phyloP scores from a whole-genome alignment of 2,888 invertebrate genomes.

The Pantelozetes paolii region DNA sequence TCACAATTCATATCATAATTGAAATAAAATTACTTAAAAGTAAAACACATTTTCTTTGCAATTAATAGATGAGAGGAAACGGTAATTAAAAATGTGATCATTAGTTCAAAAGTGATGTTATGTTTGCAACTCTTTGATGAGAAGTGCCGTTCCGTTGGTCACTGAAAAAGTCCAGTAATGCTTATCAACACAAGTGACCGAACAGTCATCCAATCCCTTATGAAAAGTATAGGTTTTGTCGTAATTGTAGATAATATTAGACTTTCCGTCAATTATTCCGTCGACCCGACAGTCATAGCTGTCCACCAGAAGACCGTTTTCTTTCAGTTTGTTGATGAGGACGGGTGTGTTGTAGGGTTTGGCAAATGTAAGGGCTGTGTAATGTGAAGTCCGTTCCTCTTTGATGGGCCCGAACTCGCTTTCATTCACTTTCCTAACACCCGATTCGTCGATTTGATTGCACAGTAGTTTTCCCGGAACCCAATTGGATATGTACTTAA shows the following conservation, averaged over 20 bases:
- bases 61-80: too few relatives aligned
- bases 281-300: conserved; percentile 12
- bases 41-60: too few relatives aligned
- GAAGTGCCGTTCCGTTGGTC: conserved; percentile 19
- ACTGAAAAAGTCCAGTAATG: conserved; percentile 31
- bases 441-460: neutral
- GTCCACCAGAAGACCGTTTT: conserved; percentile 3
- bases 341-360: conserved; percentile 28
- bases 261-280: conserved; percentile 16
- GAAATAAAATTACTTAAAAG: too few relatives aligned
- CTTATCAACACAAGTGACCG: conserved; percentile 17
- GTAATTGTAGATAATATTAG: conserved; percentile 32
- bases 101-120: neutral
- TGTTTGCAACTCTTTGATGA: conserved; percentile 18
- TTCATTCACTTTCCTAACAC: neutral
- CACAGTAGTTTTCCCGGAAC: conserved; percentile 19
- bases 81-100: too few relatives aligned
- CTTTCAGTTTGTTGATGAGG: conserved; percentile 26
- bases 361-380: neutral
- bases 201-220: conserved; percentile 19
- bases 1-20: too few relatives aligned
- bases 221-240: conserved; percentile 30
- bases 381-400: neutral
- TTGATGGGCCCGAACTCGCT: conserved; percentile 26
- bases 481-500: conserved; percentile 18